These are phyloP conservation scores for Euborellia annulipes DNA, from an alignment of 1,140 invertebrate species.

Conservation along the genomic window DNA sequence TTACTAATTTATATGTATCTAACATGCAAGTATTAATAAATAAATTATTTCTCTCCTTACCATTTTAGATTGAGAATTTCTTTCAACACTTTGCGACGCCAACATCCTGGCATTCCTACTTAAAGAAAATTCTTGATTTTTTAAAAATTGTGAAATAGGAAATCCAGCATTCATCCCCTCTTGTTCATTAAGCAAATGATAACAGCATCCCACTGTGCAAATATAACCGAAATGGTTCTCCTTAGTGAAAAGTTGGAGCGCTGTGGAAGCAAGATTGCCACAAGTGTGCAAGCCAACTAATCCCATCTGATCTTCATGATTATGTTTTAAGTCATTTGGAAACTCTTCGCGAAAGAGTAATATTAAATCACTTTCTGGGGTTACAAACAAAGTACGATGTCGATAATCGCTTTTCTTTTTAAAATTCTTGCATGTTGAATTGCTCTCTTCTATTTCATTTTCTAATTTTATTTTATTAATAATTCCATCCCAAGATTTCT, in stretches of 20 bases:
- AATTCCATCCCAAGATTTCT: constrained; percentile 13
- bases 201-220: constrained; percentile 80
- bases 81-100: constrained; percentile 56
- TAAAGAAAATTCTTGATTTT: constrained; percentile 33
- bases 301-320: too few relatives aligned
- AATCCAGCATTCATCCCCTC: constrained; percentile 36
- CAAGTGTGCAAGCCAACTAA: constrained; percentile 76
- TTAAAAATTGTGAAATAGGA: constrained; percentile 48
- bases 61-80: too few relatives aligned
- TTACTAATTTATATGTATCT: too few relatives aligned
- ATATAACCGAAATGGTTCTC: constrained; percentile 39
- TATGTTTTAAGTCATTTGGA: too few relatives aligned
- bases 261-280: constrained; percentile 61
- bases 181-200: constrained; percentile 63
- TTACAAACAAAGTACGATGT: constrained; percentile 8
- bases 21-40: too few relatives aligned
- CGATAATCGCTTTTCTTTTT: constrained; percentile 6
- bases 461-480: neutral
- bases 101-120: constrained; percentile 69
- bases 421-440: neutral
- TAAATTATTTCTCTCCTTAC: too few relatives aligned
- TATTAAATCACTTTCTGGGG: constrained; percentile 29
- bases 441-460: neutral
- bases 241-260: constrained; percentile 52
- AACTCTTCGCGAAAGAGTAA: constrained; percentile 32